phyloP scores from a whole-genome alignment of 2,888 invertebrate genomes.

The Drosophila prolongata region DNA sequence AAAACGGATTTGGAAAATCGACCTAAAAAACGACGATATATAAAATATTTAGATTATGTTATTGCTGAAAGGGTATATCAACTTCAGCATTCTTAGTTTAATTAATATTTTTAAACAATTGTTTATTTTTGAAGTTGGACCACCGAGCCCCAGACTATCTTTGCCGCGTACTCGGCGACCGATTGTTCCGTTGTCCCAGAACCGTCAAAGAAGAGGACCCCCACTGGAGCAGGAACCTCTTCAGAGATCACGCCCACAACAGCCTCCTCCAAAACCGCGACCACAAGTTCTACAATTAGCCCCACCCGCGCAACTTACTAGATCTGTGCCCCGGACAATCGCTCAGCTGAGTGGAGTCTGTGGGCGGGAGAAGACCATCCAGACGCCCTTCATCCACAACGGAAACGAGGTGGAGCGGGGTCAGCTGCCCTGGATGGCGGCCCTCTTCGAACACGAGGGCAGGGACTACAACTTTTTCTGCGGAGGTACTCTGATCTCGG shows the following conservation, averaged over 20 bases:
- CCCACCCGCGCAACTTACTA: background rate
- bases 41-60: too few relatives aligned
- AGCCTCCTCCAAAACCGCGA: background rate
- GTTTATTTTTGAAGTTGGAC: too few relatives aligned
- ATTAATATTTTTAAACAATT: too few relatives aligned
- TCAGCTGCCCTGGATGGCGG: slow-evolving; percentile 89
- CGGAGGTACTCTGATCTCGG: slow-evolving; percentile 81
- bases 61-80: too few relatives aligned
- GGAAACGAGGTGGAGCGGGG: slow-evolving; percentile 82
- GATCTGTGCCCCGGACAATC: slow-evolving; percentile 21
- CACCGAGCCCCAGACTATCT: slow-evolving; percentile 52
- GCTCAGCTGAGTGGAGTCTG: slow-evolving; percentile 54
- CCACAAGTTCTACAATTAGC: background rate
- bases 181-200: background rate
- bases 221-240: background rate
- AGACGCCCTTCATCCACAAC: slow-evolving; percentile 61
- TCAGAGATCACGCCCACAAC: background rate
- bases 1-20: too few relatives aligned
- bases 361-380: slow-evolving; percentile 60
- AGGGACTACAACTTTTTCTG: slow-evolving; percentile 82
- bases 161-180: slow-evolving; percentile 61
- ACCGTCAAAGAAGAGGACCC: background rate
- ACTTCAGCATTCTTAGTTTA: too few relatives aligned
- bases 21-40: too few relatives aligned
- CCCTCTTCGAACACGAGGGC: slow-evolving; percentile 85